Conservation (phyloP, 2,797 vertebrate genomes). For the Ctenochaetus hawaiiensis region DNA sequence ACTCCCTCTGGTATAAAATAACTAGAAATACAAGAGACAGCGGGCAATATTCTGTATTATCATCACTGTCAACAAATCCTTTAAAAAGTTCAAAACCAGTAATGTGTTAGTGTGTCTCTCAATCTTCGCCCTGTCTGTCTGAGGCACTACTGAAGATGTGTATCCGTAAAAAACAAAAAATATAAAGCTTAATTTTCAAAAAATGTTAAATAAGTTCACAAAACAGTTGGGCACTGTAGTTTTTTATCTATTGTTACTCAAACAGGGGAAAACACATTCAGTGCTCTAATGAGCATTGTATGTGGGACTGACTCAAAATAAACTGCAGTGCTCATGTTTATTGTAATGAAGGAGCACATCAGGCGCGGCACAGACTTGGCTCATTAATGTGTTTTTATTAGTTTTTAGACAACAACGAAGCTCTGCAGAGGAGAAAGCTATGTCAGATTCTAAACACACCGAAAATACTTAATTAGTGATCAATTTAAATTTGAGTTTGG, state of each 20-base stretch:
- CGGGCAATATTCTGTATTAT: neutral
- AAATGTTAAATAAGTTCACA: neutral
- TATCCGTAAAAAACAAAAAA: neutral
- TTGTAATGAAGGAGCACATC: conserved; percentile 9
- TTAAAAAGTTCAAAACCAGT: neutral
- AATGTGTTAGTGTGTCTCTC: neutral
- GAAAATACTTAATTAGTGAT: neutral
- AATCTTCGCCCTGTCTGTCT: neutral
- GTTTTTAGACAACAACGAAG: conserved; percentile 18
- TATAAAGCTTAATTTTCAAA: neutral
- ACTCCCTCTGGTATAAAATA: neutral
- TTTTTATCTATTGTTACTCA: conserved; percentile 3
- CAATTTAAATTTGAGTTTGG: neutral
- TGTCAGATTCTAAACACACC: neutral
- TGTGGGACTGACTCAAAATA: conserved; percentile 5
- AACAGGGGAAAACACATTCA: neutral
- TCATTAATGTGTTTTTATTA: conserved; percentile 13
- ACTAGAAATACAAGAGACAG: neutral
- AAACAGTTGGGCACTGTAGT: neutral
- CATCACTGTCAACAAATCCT: conserved; percentile 15
- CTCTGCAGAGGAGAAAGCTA: neutral
- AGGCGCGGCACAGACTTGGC: neutral
- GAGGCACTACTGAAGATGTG: neutral
- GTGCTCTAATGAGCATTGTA: neutral
- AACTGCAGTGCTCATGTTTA: conserved; percentile 6